Evolutionary conservation across 2,797 vertebrate genomes (phyloP).

Genomic region (Vultur gryphus): DNA sequence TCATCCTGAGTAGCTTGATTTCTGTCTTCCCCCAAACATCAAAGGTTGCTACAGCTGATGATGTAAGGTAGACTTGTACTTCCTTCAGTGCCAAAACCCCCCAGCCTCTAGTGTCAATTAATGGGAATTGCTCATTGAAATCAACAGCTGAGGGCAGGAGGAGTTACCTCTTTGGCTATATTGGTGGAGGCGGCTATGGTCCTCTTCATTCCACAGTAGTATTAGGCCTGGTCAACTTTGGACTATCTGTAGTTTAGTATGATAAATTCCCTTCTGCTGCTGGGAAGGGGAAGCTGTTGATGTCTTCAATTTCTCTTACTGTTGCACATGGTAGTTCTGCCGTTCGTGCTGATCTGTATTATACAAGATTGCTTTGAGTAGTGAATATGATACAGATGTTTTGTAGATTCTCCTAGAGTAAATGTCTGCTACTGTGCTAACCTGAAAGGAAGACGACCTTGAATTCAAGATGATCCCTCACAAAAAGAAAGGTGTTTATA

Average conservation of each 20-base stretch:
- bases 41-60: not conserved
- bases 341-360: not conserved
- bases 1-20: not conserved
- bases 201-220: not conserved
- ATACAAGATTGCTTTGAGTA: not conserved
- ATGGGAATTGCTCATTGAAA: not conserved
- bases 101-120: not conserved
- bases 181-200: accelerated
- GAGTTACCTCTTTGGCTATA: not conserved
- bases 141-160: not conserved
- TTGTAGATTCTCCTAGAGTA: not conserved
- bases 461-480: not conserved
- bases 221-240: not conserved
- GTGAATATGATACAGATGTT: not conserved
- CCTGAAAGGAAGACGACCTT: not conserved
- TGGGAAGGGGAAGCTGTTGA: not conserved
- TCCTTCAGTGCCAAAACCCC: not conserved
- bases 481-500: not conserved
- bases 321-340: not conserved
- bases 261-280: not conserved
- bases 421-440: not conserved
- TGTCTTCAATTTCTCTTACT: not conserved
- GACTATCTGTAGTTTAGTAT: not conserved
- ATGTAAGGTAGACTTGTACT: too few relatives aligned
- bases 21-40: not conserved